Evolutionary conservation across 2,797 vertebrate genomes (phyloP).

Genomic region (Sebastes iracundus): DNA sequence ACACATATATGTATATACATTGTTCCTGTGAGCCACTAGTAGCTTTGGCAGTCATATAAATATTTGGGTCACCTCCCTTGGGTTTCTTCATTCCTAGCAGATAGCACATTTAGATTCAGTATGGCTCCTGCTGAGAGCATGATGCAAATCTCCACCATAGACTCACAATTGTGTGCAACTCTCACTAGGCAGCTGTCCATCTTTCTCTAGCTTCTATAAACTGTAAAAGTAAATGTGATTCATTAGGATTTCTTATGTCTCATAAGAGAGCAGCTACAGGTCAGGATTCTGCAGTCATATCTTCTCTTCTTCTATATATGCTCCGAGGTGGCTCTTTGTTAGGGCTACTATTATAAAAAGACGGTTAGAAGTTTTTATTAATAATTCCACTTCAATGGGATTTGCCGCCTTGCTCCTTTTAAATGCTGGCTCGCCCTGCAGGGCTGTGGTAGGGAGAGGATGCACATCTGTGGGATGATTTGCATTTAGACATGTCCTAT

Average conservation of each 20-base stretch:
- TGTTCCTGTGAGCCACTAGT: conserved; percentile 1
- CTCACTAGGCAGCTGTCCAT: not conserved
- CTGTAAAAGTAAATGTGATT: conserved; percentile 27
- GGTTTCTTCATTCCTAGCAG: conserved; percentile 33
- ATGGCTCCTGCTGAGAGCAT: conserved; percentile 39
- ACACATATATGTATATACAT: not conserved
- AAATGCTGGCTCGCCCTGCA: conserved; percentile 17
- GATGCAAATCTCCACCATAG: conserved; percentile 39
- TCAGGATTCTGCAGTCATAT: conserved; percentile 3
- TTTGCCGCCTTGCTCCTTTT: not conserved
- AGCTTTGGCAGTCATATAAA: conserved; percentile 28
- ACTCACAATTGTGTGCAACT: conserved; percentile 7
- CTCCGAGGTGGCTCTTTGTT: conserved; percentile 34
- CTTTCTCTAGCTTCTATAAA: not conserved
- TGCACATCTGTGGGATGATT: conserved; percentile 2
- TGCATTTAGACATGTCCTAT: not conserved
- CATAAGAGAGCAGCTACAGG: not conserved
- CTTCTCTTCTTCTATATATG: not conserved
- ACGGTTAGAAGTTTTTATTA: conserved; percentile 29
- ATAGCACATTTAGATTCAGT: conserved; percentile 54
- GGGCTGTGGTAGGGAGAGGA: not conserved
- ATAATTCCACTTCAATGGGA: conserved; percentile 41
- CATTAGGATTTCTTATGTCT: conserved; percentile 19
- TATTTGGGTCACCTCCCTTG: conserved; percentile 40
- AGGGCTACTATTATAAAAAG: conserved; percentile 41